Evolutionary conservation across 2,888 invertebrate species (phyloP).

Genomic region (Neocrepidodera transversa): DNA sequence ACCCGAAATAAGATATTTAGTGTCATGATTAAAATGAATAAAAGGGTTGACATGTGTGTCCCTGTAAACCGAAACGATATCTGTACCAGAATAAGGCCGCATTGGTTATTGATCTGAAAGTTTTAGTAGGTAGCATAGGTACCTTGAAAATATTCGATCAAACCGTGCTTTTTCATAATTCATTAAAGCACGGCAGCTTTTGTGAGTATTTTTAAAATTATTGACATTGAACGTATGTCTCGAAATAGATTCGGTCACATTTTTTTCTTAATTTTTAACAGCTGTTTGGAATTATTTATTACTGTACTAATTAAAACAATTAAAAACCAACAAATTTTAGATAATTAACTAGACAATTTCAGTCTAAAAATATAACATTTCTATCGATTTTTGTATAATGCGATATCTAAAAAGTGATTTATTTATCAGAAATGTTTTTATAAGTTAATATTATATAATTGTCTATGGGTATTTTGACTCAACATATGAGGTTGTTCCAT

Average conservation of each 20-base stretch:
- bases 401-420: too few relatives aligned
- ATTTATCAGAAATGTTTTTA: too few relatives aligned
- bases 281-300: neutral
- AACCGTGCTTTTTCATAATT: constrained; percentile 4
- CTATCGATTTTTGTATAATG: neutral
- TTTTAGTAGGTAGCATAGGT: neutral
- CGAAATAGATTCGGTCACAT: constrained; percentile 2
- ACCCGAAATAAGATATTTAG: neutral
- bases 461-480: too few relatives aligned
- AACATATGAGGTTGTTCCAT: too few relatives aligned
- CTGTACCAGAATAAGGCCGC: constrained; percentile 1
- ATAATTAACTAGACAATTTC: neutral
- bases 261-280: neutral
- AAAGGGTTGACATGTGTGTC: neutral
- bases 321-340: neutral
- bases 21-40: neutral
- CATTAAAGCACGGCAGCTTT: neutral
- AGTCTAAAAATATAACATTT: neutral
- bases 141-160: constrained; percentile 2
- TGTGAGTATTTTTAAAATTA: neutral
- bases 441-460: too few relatives aligned
- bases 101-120: neutral
- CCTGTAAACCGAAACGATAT: neutral
- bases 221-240: constrained; percentile 1
- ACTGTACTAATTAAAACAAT: neutral